Evolutionary conservation across 1,140 invertebrate species (phyloP).

Genomic region (Procambarus clarkii): DNA sequence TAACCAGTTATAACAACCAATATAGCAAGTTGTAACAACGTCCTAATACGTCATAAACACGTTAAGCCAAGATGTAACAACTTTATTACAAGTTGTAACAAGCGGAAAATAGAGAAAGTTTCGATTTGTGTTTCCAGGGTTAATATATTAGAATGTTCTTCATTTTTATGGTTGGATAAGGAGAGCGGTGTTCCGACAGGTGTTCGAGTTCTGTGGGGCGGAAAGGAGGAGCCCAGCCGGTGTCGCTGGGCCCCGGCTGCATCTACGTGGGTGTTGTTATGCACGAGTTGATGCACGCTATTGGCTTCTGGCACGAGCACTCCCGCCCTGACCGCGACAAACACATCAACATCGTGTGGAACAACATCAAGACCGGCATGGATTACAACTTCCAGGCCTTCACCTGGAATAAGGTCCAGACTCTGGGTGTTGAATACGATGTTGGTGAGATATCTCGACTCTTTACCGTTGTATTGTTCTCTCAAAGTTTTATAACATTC

Average conservation of each 20-base stretch:
- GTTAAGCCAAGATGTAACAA: no score
- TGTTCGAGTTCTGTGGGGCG: constrained; percentile 79
- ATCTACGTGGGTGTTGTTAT: constrained; percentile 78
- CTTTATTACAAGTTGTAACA: no score
- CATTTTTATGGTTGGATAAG: no score
- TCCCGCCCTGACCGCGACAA: constrained; percentile 72
- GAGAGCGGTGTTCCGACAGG: not conserved
- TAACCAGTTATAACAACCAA: no score
- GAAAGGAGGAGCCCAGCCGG: constrained; percentile 76
- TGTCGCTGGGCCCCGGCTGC: constrained; percentile 82
- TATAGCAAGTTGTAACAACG: no score
- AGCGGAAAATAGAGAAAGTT: no score
- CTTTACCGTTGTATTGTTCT: no score
- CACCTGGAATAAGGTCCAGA: not conserved
- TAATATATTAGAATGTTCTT: no score
- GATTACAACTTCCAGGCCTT: constrained; percentile 76
- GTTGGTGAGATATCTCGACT: not conserved
- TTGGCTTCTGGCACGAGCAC: constrained; percentile 75
- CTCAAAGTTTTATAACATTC: no score
- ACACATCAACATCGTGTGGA: constrained; percentile 56
- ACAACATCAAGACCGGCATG: constrained; percentile 73
- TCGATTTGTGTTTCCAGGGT: no score
- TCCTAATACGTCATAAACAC: no score
- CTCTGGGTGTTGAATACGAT: constrained; percentile 2
- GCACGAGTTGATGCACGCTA: constrained; percentile 69